Evolutionary conservation across 2,797 vertebrate species (phyloP).

Genomic region (Acestrorhynchus altus): DNA sequence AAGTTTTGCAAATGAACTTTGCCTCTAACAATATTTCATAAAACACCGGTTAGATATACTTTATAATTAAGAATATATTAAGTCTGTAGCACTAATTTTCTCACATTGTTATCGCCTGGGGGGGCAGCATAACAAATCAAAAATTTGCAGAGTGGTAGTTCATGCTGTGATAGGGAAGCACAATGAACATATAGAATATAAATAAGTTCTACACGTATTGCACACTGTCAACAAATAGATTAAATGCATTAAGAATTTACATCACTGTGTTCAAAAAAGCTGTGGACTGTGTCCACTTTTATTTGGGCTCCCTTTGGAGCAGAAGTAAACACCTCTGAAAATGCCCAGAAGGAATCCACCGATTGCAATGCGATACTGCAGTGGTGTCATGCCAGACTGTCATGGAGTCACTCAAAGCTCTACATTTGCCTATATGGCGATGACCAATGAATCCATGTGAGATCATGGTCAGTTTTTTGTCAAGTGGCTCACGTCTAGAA

Average conservation of each 20-base stretch:
- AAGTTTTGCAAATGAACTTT: background rate
- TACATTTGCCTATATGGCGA: no score
- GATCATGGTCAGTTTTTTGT: no score
- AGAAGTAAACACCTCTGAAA: no score
- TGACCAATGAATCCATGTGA: no score
- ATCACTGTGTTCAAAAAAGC: background rate
- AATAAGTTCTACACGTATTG: background rate
- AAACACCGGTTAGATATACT: background rate
- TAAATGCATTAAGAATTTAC: background rate
- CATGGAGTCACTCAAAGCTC: no score
- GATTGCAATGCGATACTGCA: no score
- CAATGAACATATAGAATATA: background rate
- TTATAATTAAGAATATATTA: background rate
- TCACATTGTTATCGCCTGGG: constrained; percentile 5
- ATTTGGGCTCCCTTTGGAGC: background rate
- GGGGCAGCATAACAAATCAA: background rate
- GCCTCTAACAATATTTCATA: background rate
- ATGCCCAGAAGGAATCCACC: no score
- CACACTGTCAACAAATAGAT: background rate
- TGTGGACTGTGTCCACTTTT: background rate
- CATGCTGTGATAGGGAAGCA: constrained; percentile 2
- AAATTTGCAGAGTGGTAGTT: background rate
- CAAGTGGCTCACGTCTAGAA: no score
- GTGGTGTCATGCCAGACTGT: no score
- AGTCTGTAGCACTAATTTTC: background rate